Base-by-base conservation (phyloP, 2,888 invertebrate genomes). In the Leucozona laternaria region DNA sequence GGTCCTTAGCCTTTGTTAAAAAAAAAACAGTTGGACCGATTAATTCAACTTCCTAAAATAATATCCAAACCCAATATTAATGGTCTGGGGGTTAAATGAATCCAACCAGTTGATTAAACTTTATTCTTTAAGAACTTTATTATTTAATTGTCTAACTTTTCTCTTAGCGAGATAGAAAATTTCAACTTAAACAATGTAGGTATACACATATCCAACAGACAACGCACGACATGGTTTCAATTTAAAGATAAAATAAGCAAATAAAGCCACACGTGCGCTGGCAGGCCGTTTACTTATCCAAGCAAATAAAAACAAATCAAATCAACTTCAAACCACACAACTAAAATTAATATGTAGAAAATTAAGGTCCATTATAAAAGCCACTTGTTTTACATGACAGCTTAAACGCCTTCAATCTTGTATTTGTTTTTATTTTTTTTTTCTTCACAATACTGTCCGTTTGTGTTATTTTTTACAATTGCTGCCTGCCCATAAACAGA, bases 291-390 rank as follows among this genome's bases (percentile, higher is more conserved):
- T 60, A 37, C 40, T 60, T 37, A 40, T 22, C 40, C 15, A 62
- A 40, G 15, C n/a, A 22, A 62, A 62, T 25, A 40, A n/a, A 43
- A 40, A 62, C 25, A 50, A 70, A 34, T 34, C 13, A 13, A 45
- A 71, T 55, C 60, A 43, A 43, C 53, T 71, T 60, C 25, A 40
- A 22, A 43, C 40, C 66, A 48, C 66, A 48, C 34, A 66, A 28
- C 64, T 28, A 45, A 64, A 64, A 64, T 64, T 64, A 45, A 66
- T 28, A 20, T 48, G 48, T 48, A 25, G 31, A 66, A 43, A 72
- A 79, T 79, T 50, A 68, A 58, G 66, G 25, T 20, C 28, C 57
- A 72, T 66, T 58, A 48, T 66, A 62, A 77, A 57, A 25, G 77
- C 48, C 72, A 53, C 64, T 50, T 58, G 50, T 58, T 64, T 58